A percentile compares a stretch with the other conserved stretches of the same genome.
phyloP scores from a whole-genome alignment of 2,797 vertebrate genomes.

The Tadarida brasiliensis region DNA sequence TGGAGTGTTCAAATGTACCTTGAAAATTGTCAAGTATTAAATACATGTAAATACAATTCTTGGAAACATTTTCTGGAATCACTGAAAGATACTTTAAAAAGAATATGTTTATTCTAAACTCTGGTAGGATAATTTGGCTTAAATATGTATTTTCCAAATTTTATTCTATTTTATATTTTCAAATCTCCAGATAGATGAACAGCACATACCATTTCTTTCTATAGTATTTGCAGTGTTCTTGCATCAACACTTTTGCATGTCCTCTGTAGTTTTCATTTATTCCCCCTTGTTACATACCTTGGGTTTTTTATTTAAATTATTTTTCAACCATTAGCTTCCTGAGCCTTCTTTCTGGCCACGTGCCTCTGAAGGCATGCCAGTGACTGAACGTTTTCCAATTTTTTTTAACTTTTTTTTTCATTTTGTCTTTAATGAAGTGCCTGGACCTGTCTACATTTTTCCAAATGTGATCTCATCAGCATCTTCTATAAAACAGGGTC shows the following conservation, averaged over 20 bases:
- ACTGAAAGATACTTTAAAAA: slow-evolving; percentile 39
- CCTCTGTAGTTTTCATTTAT: slow-evolving; percentile 6
- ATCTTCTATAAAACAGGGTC: background rate
- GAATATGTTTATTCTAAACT: slow-evolving; percentile 38
- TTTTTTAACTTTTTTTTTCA: background rate
- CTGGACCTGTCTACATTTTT: slow-evolving; percentile 54
- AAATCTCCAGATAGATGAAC: slow-evolving; percentile 23
- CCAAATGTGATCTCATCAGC: slow-evolving; percentile 44
- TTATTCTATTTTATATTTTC: slow-evolving; percentile 52
- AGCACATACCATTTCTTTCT: background rate
- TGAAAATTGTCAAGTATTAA: slow-evolving; percentile 24
- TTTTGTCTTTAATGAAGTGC: slow-evolving; percentile 67
- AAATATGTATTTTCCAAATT: slow-evolving; percentile 43
- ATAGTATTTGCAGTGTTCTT: background rate
- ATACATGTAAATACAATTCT: slow-evolving; percentile 37
- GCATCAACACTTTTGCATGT: background rate
- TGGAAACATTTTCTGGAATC: slow-evolving; percentile 53
- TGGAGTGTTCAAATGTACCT: background rate
- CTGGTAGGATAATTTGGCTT: slow-evolving; percentile 14
- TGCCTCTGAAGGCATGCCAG: slow-evolving; percentile 34
- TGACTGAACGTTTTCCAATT: background rate
- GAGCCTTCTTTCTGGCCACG: background rate
- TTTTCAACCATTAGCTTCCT: slow-evolving; percentile 28
- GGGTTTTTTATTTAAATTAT: background rate
- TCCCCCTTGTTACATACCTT: background rate